A percentile compares a stretch with the other conserved stretches of the same genome.
Evolutionary conservation across 2,113 vertebrate species (phyloP).

Genomic region (Halichoerus grypus): DNA sequence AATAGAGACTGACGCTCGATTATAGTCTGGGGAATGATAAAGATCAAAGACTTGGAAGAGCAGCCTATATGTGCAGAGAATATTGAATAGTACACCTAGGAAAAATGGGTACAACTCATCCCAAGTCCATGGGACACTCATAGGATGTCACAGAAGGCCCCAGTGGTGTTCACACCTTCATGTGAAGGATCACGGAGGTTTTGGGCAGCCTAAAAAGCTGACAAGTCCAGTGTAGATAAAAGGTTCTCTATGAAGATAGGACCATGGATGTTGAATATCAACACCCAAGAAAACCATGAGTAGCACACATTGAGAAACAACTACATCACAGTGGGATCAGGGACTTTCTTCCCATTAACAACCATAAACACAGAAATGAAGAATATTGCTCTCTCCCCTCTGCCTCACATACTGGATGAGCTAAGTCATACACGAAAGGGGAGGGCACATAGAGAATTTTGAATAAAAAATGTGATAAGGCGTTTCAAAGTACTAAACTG

Average conservation of each 20-base stretch:
- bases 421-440: neutral
- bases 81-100: neutral
- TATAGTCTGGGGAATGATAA: neutral
- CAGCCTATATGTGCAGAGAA: neutral
- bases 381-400: neutral
- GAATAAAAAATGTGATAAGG: neutral
- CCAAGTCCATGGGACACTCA: neutral
- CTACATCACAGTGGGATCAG: rapidly evolving
- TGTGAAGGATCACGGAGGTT: neutral
- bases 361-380: neutral
- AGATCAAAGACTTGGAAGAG: neutral
- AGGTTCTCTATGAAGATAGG: neutral
- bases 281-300: neutral
- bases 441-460: neutral
- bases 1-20: neutral
- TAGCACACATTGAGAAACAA: neutral
- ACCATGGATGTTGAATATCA: neutral
- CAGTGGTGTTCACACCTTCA: neutral
- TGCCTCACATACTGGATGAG: neutral
- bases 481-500: neutral
- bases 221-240: neutral
- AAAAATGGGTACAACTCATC: neutral
- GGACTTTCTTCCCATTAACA: neutral
- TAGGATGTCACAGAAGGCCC: neutral
- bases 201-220: neutral